Evolutionary conservation across 2,797 vertebrate species (phyloP).

Genomic region (Myotis findleyi): DNA sequence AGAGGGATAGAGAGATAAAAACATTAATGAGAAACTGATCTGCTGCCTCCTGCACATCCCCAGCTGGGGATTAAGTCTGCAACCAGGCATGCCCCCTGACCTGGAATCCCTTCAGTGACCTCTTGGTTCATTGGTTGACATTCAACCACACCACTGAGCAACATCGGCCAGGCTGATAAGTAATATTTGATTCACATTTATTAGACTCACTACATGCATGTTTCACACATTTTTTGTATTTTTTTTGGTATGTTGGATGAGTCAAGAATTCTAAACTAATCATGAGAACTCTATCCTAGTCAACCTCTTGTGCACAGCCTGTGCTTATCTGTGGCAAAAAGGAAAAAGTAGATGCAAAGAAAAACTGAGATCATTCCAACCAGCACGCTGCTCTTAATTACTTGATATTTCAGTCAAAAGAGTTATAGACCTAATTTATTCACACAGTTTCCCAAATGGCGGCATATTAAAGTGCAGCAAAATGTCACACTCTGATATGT

Average conservation of each 20-base stretch:
- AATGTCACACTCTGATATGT: background rate
- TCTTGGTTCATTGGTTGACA: no score
- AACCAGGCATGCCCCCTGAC: no score
- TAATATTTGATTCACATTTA: background rate
- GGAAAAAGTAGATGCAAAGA: background rate
- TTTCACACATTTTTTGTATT: background rate
- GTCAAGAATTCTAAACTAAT: background rate
- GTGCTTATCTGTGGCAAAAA: background rate
- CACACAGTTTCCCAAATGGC: background rate
- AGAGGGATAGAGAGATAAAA: no score
- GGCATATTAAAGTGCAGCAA: background rate
- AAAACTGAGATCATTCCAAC: background rate
- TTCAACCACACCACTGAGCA: no score
- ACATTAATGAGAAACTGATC: no score
- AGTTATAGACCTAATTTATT: background rate
- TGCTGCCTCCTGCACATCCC: no score
- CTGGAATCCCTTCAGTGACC: no score
- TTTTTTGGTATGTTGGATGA: background rate
- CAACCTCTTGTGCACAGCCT: background rate
- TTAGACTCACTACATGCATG: background rate
- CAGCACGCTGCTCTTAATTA: background rate
- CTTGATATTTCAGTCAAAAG: conserved; percentile 17
- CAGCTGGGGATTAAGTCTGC: no score
- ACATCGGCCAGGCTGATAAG: no score
- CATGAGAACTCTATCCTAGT: background rate